Percentiles rank a stretch among this genome's conserved stretches.
phyloP scores from a whole-genome alignment of 1,140 invertebrate species.

The Mactra quadrangularis region DNA sequence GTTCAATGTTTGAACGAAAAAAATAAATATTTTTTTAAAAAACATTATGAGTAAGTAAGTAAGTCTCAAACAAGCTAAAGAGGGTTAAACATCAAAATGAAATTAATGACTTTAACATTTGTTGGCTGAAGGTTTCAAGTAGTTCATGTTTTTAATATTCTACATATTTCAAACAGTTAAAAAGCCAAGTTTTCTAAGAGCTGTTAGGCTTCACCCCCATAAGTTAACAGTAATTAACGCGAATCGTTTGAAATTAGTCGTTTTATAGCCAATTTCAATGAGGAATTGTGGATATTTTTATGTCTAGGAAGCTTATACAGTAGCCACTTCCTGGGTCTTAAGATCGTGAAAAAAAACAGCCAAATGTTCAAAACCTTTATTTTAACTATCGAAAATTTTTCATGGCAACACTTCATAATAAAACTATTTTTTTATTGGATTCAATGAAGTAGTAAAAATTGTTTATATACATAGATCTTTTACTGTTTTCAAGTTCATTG shows the following conservation, averaged over 20 bases:
- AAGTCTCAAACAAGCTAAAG: conserved; percentile 19
- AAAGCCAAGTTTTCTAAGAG: conserved; percentile 18
- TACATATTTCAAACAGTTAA: conserved; percentile 40
- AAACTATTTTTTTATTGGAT: conserved; percentile 36
- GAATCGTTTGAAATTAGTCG: conserved; percentile 20
- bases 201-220: neutral
- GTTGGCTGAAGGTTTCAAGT: conserved; percentile 42
- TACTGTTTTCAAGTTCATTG: conserved; percentile 39
- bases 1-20: conserved; percentile 16
- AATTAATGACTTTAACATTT: conserved; percentile 59
- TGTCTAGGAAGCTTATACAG: neutral
- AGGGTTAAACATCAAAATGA: conserved; percentile 52
- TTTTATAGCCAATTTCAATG: conserved; percentile 4
- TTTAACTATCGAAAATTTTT: conserved; percentile 33
- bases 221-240: conserved; percentile 1
- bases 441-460: conserved; percentile 33
- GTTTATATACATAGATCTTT: conserved; percentile 19
- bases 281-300: conserved; percentile 3
- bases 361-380: conserved; percentile 30
- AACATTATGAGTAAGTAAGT: conserved; percentile 43
- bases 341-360: conserved; percentile 26
- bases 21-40: too few relatives aligned
- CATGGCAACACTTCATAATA: conserved; percentile 13
- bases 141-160: conserved; percentile 40
- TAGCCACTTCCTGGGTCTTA: conserved; percentile 40